These are phyloP conservation scores for Gymnocypris eckloni DNA, from an alignment of 2,797 vertebrate species.

Conservation along the genomic window DNA sequence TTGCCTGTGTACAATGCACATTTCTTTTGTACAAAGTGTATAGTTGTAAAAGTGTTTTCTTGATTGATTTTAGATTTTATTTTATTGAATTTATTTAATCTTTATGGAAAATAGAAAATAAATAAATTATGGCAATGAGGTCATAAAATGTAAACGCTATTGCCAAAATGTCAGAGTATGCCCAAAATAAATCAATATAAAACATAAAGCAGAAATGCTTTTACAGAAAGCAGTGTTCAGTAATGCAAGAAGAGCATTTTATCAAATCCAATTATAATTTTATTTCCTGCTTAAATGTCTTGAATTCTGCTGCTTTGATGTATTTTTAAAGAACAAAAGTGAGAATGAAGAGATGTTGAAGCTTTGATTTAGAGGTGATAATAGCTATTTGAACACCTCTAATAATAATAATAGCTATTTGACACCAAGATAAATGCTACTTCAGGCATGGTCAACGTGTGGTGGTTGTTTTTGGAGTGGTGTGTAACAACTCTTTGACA, in stretches of 20 bases:
- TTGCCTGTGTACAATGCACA: neutral
- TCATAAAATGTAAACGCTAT: constrained; percentile 2
- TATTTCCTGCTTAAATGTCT: neutral
- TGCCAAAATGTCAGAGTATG: neutral
- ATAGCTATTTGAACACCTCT: neutral
- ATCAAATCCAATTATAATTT: neutral
- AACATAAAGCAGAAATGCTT: too few relatives aligned
- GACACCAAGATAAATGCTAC: neutral
- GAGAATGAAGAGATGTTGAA: neutral
- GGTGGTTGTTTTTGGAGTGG: neutral
- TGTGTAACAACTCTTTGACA: neutral
- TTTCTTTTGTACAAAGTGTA: constrained; percentile 52
- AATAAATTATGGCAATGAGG: neutral
- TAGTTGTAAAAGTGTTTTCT: constrained; percentile 60
- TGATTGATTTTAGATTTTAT: constrained; percentile 53
- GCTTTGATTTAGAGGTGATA: neutral
- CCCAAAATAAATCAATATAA: neutral
- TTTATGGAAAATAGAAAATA: neutral
- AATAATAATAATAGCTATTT: neutral
- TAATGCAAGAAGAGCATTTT: neutral
- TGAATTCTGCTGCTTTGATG: neutral
- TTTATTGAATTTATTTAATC: constrained; percentile 41
- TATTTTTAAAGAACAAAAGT: neutral
- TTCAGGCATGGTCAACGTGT: neutral
- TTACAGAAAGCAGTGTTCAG: neutral